Evolutionary conservation across 2,113 vertebrate genomes (phyloP).

Genomic region (Piliocolobus tephrosceles): DNA sequence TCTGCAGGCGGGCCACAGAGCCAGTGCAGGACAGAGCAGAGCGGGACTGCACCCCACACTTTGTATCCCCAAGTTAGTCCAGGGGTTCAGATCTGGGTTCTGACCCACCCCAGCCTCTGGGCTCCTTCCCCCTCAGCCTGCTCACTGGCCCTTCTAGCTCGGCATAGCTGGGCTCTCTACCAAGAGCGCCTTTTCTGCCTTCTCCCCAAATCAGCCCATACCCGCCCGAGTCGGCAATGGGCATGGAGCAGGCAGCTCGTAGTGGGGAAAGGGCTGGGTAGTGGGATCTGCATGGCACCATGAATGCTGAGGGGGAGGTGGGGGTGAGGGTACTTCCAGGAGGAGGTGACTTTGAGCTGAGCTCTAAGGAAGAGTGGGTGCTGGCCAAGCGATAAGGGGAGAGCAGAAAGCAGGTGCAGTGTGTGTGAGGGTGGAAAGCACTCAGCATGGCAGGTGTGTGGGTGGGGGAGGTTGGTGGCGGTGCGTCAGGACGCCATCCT

Average conservation of each 20-base stretch:
- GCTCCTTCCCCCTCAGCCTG: not conserved
- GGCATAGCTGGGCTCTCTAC: not conserved
- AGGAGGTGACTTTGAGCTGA: slow-evolving; percentile 41
- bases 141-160: not conserved
- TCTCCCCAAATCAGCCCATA: not conserved
- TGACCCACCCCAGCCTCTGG: not conserved
- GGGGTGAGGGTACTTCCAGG: not conserved
- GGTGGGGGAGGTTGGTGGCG: not conserved
- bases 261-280: not conserved
- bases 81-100: not conserved
- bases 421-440: not conserved
- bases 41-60: not conserved
- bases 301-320: not conserved
- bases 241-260: not conserved
- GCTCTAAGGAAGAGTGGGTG: slow-evolving; percentile 38
- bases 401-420: not conserved
- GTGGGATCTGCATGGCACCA: not conserved
- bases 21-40: not conserved
- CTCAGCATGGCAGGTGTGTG: not conserved
- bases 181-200: not conserved
- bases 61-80: not conserved
- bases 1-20: not conserved
- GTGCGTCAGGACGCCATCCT: accelerated
- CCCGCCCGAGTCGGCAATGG: not conserved
- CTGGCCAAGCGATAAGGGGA: not conserved